Evolutionary conservation across 2,888 invertebrate species (phyloP).

Genomic region (Cactoblastis cactorum): DNA sequence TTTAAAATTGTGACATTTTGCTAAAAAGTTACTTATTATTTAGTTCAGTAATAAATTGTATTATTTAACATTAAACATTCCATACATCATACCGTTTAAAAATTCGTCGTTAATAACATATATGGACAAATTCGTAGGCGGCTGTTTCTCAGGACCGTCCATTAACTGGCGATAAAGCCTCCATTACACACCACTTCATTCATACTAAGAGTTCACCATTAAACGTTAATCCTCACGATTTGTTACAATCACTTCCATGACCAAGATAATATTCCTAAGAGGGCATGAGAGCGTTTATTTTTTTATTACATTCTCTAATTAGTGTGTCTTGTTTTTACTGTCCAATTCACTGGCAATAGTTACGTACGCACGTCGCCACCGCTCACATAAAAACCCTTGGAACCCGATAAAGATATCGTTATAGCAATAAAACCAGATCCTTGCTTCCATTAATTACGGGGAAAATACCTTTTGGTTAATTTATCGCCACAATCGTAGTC

Average conservation of each 20-base stretch:
- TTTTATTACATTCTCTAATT: conserved; percentile 23
- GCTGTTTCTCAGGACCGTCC: conserved; percentile 39
- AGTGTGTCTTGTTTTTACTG: conserved; percentile 29
- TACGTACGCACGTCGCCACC: conserved; percentile 21
- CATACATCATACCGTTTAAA: too few relatives aligned
- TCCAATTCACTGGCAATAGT: conserved; percentile 34
- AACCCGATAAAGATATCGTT: conserved; percentile 63
- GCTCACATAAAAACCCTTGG: conserved; percentile 41
- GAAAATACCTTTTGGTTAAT: conserved; percentile 56
- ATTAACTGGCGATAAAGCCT: conserved; percentile 55
- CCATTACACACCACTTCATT: conserved; percentile 61
- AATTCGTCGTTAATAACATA: too few relatives aligned
- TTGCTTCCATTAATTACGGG: conserved; percentile 53
- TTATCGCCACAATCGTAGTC: conserved; percentile 55
- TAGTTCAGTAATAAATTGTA: too few relatives aligned
- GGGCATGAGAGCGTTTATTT: conserved; percentile 21
- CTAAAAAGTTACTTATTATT: neutral
- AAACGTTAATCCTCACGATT: conserved; percentile 55
- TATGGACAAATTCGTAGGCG: conserved; percentile 30
- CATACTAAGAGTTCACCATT: conserved; percentile 53
- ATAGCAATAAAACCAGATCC: conserved; percentile 55
- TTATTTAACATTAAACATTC: too few relatives aligned
- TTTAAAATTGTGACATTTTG: neutral
- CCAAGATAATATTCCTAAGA: conserved; percentile 32
- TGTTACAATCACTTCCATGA: conserved; percentile 40